Conservation (phyloP, 2,797 vertebrate genomes). For the Remorina albescens region DNA sequence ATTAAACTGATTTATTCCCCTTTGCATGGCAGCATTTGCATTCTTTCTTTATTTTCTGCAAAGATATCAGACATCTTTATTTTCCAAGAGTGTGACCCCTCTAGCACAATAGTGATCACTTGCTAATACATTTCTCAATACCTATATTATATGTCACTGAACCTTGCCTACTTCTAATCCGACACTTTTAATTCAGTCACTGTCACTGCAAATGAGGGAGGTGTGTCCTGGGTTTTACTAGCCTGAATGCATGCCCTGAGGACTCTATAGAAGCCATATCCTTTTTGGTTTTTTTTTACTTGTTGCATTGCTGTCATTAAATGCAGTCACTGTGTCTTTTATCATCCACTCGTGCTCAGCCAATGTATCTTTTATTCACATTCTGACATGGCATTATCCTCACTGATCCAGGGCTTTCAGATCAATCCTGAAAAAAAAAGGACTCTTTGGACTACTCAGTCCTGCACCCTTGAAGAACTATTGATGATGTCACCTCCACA, state of each 20-base stretch:
- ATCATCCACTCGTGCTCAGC: constrained; percentile 26
- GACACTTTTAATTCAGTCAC: constrained; percentile 15
- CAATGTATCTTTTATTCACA: constrained; percentile 58
- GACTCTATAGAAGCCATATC: background rate
- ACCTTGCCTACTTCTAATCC: background rate
- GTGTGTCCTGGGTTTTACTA: background rate
- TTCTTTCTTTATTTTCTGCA: background rate
- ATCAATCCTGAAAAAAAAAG: constrained; percentile 38
- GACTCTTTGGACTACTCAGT: constrained; percentile 50
- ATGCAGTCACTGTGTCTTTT: constrained; percentile 28
- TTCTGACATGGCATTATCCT: constrained; percentile 51
- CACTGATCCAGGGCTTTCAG: constrained; percentile 42
- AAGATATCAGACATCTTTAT: background rate
- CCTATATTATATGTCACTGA: background rate
- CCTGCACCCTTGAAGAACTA: constrained; percentile 59
- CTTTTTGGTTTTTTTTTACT: constrained; percentile 31
- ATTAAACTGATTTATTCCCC: constrained; percentile 1
- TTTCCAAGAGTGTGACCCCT: background rate
- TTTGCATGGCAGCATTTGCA: background rate
- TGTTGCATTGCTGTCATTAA: constrained; percentile 24
- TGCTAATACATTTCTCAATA: background rate
- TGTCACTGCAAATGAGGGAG: background rate
- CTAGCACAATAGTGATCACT: background rate
- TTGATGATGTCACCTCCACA: constrained; percentile 76
- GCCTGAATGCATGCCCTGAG: constrained; percentile 5